Percentiles rank a stretch among this genome's conserved stretches.
phyloP scores from a whole-genome alignment of 2,113 vertebrate species.

The Hiodon alosoides region DNA sequence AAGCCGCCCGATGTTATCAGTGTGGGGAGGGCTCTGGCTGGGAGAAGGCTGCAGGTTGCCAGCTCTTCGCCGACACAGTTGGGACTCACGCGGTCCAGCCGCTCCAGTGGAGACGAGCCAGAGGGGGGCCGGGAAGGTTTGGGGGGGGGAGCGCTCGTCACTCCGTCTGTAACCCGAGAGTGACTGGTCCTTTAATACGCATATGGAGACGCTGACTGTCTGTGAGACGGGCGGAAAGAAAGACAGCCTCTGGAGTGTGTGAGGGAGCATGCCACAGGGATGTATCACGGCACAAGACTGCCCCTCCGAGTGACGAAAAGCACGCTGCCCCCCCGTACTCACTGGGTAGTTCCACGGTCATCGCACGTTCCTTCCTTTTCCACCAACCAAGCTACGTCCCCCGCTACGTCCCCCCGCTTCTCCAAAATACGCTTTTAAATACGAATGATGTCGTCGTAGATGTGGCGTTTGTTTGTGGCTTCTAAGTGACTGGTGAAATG shows the following conservation, averaged over 20 bases:
- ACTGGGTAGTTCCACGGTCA: background rate
- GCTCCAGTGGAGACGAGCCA: conserved; percentile 29
- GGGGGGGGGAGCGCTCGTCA: background rate
- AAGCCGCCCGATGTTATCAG: conserved; percentile 34
- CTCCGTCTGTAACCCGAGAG: background rate
- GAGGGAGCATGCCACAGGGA: too few relatives aligned
- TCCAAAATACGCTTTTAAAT: conserved; percentile 20
- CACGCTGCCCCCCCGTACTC: background rate
- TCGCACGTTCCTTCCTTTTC: background rate
- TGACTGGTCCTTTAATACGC: background rate
- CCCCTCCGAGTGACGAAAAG: too few relatives aligned
- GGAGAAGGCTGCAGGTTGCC: background rate
- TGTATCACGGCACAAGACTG: too few relatives aligned
- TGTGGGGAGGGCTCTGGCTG: background rate
- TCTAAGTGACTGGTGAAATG: conserved; percentile 33
- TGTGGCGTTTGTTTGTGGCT: conserved; percentile 32
- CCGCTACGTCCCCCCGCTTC: background rate
- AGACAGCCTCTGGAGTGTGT: too few relatives aligned
- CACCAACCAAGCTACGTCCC: background rate
- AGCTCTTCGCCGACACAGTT: conserved; percentile 14
- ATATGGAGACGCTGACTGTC: background rate
- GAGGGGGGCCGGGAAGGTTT: conserved; percentile 1
- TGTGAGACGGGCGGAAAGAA: background rate
- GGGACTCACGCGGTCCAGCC: conserved; percentile 29
- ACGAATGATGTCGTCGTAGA: conserved; percentile 36